Evolutionary conservation across 2,113 vertebrate species (phyloP).

Genomic region (Lasiurus cinereus): DNA sequence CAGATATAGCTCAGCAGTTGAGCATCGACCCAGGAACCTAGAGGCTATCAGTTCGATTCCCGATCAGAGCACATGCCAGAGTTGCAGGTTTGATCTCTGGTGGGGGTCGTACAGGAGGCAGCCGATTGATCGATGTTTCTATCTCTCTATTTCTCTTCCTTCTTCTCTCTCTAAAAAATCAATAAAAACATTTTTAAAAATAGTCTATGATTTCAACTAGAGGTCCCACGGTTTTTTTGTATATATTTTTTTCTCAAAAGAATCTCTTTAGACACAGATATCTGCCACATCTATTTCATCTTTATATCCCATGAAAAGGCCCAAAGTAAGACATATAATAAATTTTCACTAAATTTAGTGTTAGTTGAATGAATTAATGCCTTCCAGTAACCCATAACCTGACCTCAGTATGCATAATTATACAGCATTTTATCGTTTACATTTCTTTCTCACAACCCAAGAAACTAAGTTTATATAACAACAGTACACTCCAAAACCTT

Average conservation of each 20-base stretch:
- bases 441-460: not conserved
- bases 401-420: not conserved
- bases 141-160: not conserved
- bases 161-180: not conserved
- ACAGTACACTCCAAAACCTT: not conserved
- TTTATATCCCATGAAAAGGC: not conserved
- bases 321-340: too few relatives aligned
- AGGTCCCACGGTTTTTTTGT: not conserved
- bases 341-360: not conserved
- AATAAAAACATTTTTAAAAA: not conserved
- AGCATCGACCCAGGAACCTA: not conserved
- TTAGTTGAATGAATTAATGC: not conserved
- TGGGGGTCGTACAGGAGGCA: too few relatives aligned
- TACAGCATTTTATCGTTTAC: not conserved
- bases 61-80: too few relatives aligned
- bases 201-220: not conserved
- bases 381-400: not conserved
- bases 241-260: constrained; percentile 8
- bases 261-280: not conserved
- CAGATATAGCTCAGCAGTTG: not conserved
- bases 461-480: not conserved
- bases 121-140: not conserved
- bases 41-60: too few relatives aligned
- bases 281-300: not conserved
- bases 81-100: too few relatives aligned